Evolutionary conservation across 2,888 invertebrate genomes (phyloP).

Genomic region (Caradrina clavipalpis): DNA sequence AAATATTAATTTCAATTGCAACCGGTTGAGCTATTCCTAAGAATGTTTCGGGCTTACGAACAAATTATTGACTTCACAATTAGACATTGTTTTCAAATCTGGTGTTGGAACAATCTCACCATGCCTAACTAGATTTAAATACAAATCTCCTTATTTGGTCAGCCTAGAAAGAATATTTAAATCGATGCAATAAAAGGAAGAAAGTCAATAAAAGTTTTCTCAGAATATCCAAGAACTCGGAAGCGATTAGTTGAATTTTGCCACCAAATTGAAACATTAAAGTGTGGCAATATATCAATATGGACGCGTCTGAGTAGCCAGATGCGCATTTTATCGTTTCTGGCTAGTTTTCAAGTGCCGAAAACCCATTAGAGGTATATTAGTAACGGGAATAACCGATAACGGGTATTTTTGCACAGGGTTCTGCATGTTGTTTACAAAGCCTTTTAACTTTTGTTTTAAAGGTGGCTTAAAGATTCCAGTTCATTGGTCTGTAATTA

Average conservation of each 20-base stretch:
- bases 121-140: constrained; percentile 27
- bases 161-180: constrained; percentile 21
- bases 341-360: constrained; percentile 90
- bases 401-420: constrained; percentile 76
- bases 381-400: constrained; percentile 83
- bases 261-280: constrained; percentile 82
- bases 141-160: constrained; percentile 11
- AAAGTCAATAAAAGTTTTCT: constrained; percentile 48
- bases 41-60: constrained; percentile 28
- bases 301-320: constrained; percentile 81
- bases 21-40: constrained; percentile 11
- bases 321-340: constrained; percentile 87
- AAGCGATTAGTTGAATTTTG: constrained; percentile 78
- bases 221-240: constrained; percentile 65
- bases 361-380: constrained; percentile 87
- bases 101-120: constrained; percentile 4
- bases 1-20: neutral
- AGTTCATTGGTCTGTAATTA: neutral
- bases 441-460: constrained; percentile 22
- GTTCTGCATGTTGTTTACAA: constrained; percentile 46
- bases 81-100: constrained; percentile 17
- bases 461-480: neutral
- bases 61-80: constrained; percentile 18
- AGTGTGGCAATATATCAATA: constrained; percentile 85
- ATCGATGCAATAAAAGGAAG: constrained; percentile 18